A percentile compares a stretch with the other conserved stretches of the same genome.
These are phyloP conservation scores for Hemistola chrysoprasaria DNA, from an alignment of 2,888 invertebrate genomes.

Conservation along the genomic window DNA sequence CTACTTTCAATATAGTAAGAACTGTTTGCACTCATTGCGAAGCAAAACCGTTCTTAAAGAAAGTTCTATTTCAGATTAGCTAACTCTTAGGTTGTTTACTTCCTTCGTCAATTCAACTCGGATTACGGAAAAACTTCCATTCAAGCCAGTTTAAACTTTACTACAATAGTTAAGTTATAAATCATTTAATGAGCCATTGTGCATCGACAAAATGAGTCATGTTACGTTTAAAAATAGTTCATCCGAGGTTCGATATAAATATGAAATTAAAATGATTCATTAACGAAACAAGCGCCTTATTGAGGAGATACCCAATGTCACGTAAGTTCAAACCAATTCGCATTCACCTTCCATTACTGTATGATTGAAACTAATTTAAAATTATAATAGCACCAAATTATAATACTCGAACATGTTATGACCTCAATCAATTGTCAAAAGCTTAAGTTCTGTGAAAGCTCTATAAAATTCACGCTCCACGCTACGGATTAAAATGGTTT, in stretches of 20 bases:
- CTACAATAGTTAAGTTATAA: too few relatives aligned
- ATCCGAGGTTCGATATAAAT: neutral
- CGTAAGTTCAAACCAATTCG: too few relatives aligned
- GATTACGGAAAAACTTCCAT: conserved; percentile 9
- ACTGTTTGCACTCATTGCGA: neutral
- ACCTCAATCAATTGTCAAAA: conserved; percentile 4
- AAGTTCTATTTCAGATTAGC: too few relatives aligned
- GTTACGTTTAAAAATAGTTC: conserved; percentile 4
- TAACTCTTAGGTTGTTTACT: conserved; percentile 3
- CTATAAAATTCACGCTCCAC: conserved; percentile 15
- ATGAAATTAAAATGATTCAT: conserved; percentile 5
- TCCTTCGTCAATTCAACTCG: neutral
- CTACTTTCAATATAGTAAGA: too few relatives aligned
- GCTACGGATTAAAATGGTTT: conserved; percentile 28
- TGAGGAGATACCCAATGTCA: too few relatives aligned
- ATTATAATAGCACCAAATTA: too few relatives aligned
- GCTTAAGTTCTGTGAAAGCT: conserved; percentile 6
- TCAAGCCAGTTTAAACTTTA: conserved; percentile 1
- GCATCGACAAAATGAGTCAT: conserved; percentile 5
- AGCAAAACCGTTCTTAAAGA: neutral
- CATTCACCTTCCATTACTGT: too few relatives aligned
- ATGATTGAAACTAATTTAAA: too few relatives aligned
- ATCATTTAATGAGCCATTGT: conserved; percentile 3
- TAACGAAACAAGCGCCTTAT: conserved; percentile 1
- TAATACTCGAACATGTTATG: neutral